Base-by-base conservation (phyloP, 2,113 vertebrate genomes). In the Pteruthius melanotis region DNA sequence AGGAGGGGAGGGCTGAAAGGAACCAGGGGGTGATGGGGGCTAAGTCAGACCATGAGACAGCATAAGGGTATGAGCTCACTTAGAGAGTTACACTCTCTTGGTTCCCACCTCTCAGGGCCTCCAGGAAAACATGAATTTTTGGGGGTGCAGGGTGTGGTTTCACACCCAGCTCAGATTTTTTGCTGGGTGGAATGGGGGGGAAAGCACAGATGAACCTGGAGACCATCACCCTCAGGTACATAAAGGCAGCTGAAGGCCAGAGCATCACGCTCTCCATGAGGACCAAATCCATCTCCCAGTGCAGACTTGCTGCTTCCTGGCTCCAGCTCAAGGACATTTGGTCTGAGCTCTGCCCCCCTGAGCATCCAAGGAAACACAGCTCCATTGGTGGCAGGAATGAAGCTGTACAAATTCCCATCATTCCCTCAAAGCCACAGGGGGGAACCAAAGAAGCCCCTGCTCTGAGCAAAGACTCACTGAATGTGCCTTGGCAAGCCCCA, bases 71-170 rank as follows among this genome's bases (percentile, higher is more conserved):
- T 21, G 75, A 31, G 39, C 80, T 93, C 31, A 10, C 60, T 47
- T 21, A 20, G 24, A 10, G 37, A 30, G 19, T 19, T 27, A 5
- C 1, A 0, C 35, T 42, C 42, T 24, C 77, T 44, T 17, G 3
- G 64, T 71, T 76, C 69, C 49, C n/a, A 6, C 22, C 52, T n/a
- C 74, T 44, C 53, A 3, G 30, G 69, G 26, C 35, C 78, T 63
- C 64, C 89, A 88, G 82, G 49, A 72, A 89, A 86, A 72, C 21
- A 17, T 0, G 0, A 69, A 27, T 52, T 92, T 92, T 35, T 1
- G 2, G 71, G 65, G 30, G 19, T 8, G 37, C 87, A 35, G 31
- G 3, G 5, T 3, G 14, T 52, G 84, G 33, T 57, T 87, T 82
- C 77, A 69, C 77, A 57, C 44, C 49, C 49, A 28, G 26, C 72